phyloP scores from a whole-genome alignment of 2,797 vertebrate genomes.

The Poecilia wingei region DNA sequence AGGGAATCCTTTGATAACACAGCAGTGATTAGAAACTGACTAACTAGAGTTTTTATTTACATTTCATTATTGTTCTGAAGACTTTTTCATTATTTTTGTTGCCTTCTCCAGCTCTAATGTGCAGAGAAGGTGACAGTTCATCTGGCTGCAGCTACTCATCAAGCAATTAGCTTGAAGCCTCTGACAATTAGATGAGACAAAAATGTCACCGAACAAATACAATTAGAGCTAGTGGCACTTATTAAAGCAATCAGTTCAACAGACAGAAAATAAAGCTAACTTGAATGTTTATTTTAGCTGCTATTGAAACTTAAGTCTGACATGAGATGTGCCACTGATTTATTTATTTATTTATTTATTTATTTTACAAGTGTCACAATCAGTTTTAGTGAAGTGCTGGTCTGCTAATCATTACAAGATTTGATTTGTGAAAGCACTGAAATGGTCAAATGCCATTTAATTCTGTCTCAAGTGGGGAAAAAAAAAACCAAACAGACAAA shows the following conservation, averaged over 20 bases:
- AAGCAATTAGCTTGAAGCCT: conserved; percentile 13
- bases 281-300: background rate
- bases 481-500: background rate
- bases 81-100: background rate
- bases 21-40: background rate
- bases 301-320: background rate
- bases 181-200: conserved; percentile 21
- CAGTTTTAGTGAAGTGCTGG: background rate
- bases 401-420: background rate
- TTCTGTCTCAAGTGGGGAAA: background rate
- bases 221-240: conserved; percentile 23
- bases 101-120: conserved; percentile 7
- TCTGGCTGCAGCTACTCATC: background rate
- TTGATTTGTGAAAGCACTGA: background rate
- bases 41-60: background rate
- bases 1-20: background rate
- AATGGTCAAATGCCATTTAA: background rate
- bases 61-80: background rate
- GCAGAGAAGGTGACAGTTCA: conserved; percentile 12
- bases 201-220: conserved; percentile 36
- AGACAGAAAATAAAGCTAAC: conserved; percentile 6
- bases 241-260: conserved; percentile 12
- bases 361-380: background rate
- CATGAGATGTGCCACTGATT: background rate
- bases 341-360: background rate